Evolutionary conservation across 2,797 vertebrate genomes (phyloP), one percentile per base, ranked within the genome.

Genomic region (Scolopax rusticola): DNA sequence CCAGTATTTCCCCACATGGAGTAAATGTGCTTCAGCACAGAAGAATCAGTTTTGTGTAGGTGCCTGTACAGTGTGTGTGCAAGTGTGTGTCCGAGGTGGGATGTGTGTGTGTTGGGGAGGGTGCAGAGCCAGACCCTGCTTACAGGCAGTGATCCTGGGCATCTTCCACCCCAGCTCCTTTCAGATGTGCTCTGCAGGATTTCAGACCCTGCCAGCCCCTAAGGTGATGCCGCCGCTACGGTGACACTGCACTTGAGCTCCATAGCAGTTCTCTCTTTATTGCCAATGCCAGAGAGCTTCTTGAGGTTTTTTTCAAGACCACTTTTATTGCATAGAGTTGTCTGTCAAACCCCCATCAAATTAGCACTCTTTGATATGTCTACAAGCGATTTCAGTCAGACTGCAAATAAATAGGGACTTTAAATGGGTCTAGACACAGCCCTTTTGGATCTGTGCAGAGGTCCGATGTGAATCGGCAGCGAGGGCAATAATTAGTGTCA

Each of bases 131-230:
- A 47, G 43, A 54, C 4, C 28, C 15, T 0, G 0, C 25, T 45
- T 17, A 23, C 12, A 19, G 41, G 20, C 28, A 40, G 27, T 0
- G 0, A 48, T 48, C 48, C 45, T 2, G 2, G 41, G 50, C 32
- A 40, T n/a, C 64, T 45, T 63, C 64, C n/a, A 10, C 21, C 1
- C 2, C 30, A 27, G 64, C 51, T 79, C 40, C 67, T 38, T 27
- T 9, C 23, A 25, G 41, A 27, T 20, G 13, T 11, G 23, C 7
- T 56, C 59, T 16, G 33, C 2, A 1, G 32, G 27, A 6, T 53
- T 65, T 77, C 3, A 0, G 63, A 13, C 70, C 41, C 47, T 53
- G 50, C 63, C 45, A 38, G 27, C 40, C 30, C 23, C 38, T 15
- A 3, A n/a, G 32, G 80, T 6, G 4, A 32, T 50, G 38, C 77